phyloP scores from a whole-genome alignment of 2,888 invertebrate genomes.

The Mylabris sibirica region DNA sequence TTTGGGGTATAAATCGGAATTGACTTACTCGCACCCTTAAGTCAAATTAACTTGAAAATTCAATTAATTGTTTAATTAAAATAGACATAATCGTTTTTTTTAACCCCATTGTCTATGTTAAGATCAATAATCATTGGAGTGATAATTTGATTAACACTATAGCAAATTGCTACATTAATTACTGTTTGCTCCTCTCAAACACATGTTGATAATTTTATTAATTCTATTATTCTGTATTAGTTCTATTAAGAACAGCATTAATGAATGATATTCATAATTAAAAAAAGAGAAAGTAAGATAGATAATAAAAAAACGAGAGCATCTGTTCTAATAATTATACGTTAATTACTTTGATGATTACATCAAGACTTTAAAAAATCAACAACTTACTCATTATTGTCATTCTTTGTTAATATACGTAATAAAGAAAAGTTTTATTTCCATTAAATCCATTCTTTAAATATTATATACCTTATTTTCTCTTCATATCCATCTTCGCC shows the following conservation, averaged over 20 bases:
- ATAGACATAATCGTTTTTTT: no score
- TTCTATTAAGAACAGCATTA: background rate
- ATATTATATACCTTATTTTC: background rate
- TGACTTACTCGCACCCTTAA: no score
- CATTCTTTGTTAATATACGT: background rate
- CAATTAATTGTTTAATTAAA: no score
- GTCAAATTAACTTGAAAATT: no score
- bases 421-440: background rate
- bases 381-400: background rate
- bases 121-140: background rate
- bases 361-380: background rate
- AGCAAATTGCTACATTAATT: background rate
- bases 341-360: background rate
- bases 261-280: background rate
- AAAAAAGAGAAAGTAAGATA: background rate
- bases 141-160: background rate
- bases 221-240: background rate
- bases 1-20: no score
- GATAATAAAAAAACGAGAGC: background rate
- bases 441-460: background rate
- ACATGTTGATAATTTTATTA: background rate
- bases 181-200: background rate
- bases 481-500: background rate
- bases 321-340: constrained; percentile 1
- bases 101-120: background rate